Conservation (phyloP, 2,797 vertebrate species). For the Sebastes dallii region DNA sequence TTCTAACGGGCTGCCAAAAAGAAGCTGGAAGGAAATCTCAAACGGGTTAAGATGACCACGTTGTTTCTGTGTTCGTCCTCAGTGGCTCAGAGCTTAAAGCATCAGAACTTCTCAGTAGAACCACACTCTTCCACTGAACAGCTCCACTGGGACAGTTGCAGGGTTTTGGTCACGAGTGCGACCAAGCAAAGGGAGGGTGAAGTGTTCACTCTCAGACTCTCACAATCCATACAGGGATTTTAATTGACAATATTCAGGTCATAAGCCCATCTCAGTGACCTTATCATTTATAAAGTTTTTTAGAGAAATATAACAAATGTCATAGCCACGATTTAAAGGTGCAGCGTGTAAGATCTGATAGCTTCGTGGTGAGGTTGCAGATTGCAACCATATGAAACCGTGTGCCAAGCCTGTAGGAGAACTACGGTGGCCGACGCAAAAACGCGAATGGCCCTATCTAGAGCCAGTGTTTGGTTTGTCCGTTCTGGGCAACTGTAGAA, state of each 20-base stretch:
- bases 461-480: too few relatives aligned
- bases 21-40: conserved; percentile 21
- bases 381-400: too few relatives aligned
- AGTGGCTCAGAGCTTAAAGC: not conserved
- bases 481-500: too few relatives aligned
- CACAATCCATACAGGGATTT: not conserved
- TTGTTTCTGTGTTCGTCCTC: conserved; percentile 21
- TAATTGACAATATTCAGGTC: not conserved
- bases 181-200: not conserved
- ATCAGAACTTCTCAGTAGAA: conserved; percentile 16
- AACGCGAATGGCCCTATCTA: too few relatives aligned
- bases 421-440: too few relatives aligned
- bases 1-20: conserved; percentile 13
- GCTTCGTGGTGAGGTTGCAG: too few relatives aligned
- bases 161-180: not conserved
- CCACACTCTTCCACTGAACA: not conserved
- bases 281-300: not conserved
- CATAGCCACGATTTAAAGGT: not conserved
- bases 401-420: too few relatives aligned
- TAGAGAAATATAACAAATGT: not conserved
- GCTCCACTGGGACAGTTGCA: conserved; percentile 8
- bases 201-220: not conserved
- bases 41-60: conserved; percentile 21
- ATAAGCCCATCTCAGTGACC: conserved; percentile 16
- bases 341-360: too few relatives aligned